These are phyloP conservation scores for Callocephalon fimbriatum DNA, from an alignment of 2,113 vertebrate genomes.

Conservation along the genomic window DNA sequence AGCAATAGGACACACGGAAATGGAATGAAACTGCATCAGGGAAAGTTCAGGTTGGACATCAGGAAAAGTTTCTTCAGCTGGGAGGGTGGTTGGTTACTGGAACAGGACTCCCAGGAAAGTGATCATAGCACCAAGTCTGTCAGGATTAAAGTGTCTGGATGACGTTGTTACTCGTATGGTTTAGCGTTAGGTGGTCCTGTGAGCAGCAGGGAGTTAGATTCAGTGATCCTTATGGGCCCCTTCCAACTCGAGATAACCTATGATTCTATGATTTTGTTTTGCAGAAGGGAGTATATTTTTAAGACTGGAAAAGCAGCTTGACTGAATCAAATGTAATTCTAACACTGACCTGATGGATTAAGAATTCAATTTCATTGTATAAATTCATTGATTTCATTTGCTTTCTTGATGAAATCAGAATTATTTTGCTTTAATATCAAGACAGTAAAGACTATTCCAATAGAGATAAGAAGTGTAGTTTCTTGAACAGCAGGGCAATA, in stretches of 20 bases:
- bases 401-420: background rate
- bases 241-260: background rate
- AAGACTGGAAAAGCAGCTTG: background rate
- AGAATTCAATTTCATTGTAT: background rate
- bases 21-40: background rate
- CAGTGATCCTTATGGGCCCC: background rate
- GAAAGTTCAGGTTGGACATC: background rate
- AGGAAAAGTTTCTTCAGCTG: background rate
- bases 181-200: background rate
- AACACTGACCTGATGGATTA: background rate
- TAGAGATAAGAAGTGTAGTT: background rate
- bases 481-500: background rate
- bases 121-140: background rate
- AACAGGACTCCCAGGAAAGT: background rate
- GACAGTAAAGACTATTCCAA: background rate
- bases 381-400: background rate
- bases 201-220: background rate
- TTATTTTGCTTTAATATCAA: background rate
- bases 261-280: background rate
- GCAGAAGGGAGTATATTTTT: background rate
- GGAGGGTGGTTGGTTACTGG: rapidly evolving
- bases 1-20: background rate
- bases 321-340: background rate
- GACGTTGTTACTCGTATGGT: rapidly evolving
- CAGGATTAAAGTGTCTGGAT: background rate